Base-by-base conservation (phyloP, 2,797 vertebrate species). In the Pangasius sanitwongsei region DNA sequence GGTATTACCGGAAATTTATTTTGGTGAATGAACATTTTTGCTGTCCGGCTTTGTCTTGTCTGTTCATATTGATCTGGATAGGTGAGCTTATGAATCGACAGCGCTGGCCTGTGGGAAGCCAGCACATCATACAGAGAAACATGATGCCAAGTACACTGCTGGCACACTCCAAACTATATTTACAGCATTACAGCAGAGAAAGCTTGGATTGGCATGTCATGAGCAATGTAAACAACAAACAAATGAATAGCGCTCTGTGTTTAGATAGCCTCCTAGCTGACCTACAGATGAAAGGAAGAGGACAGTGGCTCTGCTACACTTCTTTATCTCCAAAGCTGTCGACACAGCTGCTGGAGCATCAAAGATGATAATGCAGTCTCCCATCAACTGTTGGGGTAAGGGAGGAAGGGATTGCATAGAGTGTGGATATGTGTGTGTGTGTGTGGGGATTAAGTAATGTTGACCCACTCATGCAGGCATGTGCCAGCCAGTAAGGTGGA, bases 281-380 rank as follows among this genome's bases (percentile, higher is more conserved):
- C 85, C 86, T 53, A 3, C 50, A 78, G 86, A 86, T 87, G 80
- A 87, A 50, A 82, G 59, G 31, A 57, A 81, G 48, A 72, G 34
- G 34, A 44, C 61, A 16, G 78, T n/a, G 80, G 63, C 59, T 44
- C 41, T 70, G 18, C 70, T 67, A 67, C 5, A 25, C 69, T 83
- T 72, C 77, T 86, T 80, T 82, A 84, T 88, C 84, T 87, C 61
- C 18, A 67, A 89, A 89, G 69, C 31, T 59, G 86, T 85, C 89
- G 63, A 83, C 67, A 74, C 75, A 28, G 74, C 82, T 69, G 48
- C 80, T 74, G 31, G 69, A 59, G 37, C 89, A 86, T 89, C 82
- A 72, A 50, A 83, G 82, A 85, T 90, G 82, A 83, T 87, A 81
- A 87, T 89, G 86, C 34, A 41, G 41, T 61, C 86, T 86, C 50